Evolutionary conservation across 2,797 vertebrate genomes (phyloP).

Genomic region (Alouatta caraya): DNA sequence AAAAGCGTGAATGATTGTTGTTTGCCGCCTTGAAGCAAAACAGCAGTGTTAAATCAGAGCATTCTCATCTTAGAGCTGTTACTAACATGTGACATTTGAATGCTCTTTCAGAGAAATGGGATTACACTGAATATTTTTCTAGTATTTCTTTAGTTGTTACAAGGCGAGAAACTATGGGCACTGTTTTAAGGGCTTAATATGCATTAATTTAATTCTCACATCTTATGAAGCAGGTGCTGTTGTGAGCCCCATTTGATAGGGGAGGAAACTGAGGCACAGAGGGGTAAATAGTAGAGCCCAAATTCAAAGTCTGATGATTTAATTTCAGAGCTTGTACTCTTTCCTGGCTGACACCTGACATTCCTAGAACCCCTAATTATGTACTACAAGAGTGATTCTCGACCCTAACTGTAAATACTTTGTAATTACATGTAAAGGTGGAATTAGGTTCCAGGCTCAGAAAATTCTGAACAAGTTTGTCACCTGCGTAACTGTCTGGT

Average conservation of each 20-base stretch:
- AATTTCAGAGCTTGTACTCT: neutral
- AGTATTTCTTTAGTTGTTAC: neutral
- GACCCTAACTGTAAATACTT: neutral
- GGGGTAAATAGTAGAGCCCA: neutral
- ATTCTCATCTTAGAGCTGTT: neutral
- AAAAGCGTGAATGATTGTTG: neutral
- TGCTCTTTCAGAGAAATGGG: neutral
- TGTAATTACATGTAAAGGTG: neutral
- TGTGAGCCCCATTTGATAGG: too few species aligned
- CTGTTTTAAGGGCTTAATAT: rapidly evolving
- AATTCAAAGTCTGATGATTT: neutral
- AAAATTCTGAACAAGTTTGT: neutral
- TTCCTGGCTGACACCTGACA: rapidly evolving
- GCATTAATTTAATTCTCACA: neutral
- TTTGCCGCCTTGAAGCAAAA: neutral
- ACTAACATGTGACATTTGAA: neutral
- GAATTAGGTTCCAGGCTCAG: neutral
- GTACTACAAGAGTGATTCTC: neutral
- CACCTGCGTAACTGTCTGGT: neutral
- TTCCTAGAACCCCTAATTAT: neutral
- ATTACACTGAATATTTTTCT: neutral
- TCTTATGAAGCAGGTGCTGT: neutral
- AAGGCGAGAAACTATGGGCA: neutral
- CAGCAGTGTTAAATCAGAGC: neutral
- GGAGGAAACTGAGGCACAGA: neutral